Evolutionary conservation across 2,113 vertebrate genomes (phyloP).

Genomic region (Crotalus viridis): DNA sequence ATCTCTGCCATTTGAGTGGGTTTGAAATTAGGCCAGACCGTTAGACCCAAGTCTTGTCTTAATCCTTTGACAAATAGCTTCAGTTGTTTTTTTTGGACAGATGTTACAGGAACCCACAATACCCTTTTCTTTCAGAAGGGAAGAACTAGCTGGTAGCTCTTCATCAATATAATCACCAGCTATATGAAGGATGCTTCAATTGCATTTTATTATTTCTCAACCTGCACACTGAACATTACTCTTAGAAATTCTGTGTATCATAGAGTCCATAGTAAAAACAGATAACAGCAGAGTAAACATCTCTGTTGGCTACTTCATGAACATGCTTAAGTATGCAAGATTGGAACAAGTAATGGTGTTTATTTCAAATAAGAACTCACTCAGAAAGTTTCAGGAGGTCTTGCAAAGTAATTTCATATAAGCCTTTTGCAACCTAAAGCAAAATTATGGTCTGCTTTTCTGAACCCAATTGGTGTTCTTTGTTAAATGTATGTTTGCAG

Average conservation of each 20-base stretch:
- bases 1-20: constrained; percentile 50
- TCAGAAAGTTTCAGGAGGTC: neutral
- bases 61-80: constrained; percentile 45
- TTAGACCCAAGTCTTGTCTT: constrained; percentile 53
- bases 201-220: constrained; percentile 30
- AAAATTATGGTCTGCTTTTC: neutral
- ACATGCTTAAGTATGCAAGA: constrained; percentile 27
- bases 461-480: constrained; percentile 11
- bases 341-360: neutral
- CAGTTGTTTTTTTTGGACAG: constrained; percentile 32
- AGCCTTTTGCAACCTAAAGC: neutral
- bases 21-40: constrained; percentile 62
- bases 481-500: neutral
- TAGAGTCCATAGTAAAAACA: constrained; percentile 46
- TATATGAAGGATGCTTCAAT: constrained; percentile 49
- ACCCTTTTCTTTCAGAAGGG: constrained; percentile 59
- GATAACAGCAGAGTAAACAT: constrained; percentile 39
- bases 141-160: constrained; percentile 57
- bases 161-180: constrained; percentile 37
- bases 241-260: constrained; percentile 34
- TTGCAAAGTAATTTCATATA: neutral
- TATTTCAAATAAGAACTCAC: constrained; percentile 25
- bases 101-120: constrained; percentile 47
- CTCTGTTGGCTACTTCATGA: constrained; percentile 48
- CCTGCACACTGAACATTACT: neutral